These are phyloP conservation scores for Octodon degus DNA, from an alignment of 2,113 vertebrate genomes.

Conservation along the genomic window DNA sequence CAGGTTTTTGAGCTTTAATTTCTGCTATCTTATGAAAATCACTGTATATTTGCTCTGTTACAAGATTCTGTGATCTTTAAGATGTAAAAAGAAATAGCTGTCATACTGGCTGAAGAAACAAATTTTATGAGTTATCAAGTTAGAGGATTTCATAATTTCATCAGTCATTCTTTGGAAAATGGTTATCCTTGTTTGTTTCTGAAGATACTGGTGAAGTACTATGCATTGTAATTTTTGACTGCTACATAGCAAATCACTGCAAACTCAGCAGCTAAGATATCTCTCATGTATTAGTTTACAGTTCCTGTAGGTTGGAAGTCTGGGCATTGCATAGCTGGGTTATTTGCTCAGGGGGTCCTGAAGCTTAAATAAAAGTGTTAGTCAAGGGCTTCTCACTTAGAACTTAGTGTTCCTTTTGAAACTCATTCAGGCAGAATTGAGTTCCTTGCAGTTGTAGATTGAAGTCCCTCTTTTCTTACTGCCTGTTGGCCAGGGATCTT, in stretches of 20 bases:
- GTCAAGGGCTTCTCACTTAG: not conserved
- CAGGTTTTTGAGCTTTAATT: constrained; percentile 48
- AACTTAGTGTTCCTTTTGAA: constrained; percentile 6
- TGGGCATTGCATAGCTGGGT: not conserved
- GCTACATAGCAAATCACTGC: not conserved
- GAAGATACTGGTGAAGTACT: not conserved
- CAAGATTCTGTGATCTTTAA: not conserved
- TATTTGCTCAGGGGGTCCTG: not conserved
- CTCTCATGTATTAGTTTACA: not conserved
- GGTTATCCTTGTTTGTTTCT: not conserved
- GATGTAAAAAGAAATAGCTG: not conserved
- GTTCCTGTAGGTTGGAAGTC: not conserved
- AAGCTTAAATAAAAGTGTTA: not conserved
- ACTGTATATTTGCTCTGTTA: not conserved
- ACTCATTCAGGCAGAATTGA: not conserved
- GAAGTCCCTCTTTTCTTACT: not conserved
- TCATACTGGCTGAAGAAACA: not conserved
- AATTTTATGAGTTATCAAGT: not conserved
- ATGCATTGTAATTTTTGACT: not conserved
- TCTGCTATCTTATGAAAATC: not conserved
- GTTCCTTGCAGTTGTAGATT: not conserved
- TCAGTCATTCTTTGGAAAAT: not conserved
- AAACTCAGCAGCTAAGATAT: not conserved
- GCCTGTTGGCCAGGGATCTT: not conserved
- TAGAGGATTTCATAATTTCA: not conserved